A percentile compares a stretch with the other conserved stretches of the same genome.
phyloP scores from a whole-genome alignment of 2,888 invertebrate species.

The Agrochola litura region DNA sequence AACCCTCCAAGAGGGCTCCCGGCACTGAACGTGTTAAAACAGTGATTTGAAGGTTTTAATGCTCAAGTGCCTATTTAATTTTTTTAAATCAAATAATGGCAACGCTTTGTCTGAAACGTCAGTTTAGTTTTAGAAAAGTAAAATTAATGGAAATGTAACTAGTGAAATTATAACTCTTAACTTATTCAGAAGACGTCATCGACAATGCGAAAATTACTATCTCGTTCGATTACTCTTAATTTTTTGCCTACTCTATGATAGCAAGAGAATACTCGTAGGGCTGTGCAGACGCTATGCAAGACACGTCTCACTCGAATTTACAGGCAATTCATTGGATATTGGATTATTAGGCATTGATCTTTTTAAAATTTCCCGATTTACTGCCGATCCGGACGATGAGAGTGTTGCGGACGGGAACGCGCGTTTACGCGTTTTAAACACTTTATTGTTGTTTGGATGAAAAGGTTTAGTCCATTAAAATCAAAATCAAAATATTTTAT shows the following conservation, averaged over 20 bases:
- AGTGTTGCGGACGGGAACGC: constrained; percentile 18
- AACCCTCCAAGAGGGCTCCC: too few species aligned
- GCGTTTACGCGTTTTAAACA: neutral
- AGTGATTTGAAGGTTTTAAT: neutral
- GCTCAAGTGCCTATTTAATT: too few species aligned
- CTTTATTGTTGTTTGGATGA: neutral
- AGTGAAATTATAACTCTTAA: neutral
- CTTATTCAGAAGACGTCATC: neutral
- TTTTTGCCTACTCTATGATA: constrained; percentile 22
- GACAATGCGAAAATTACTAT: neutral
- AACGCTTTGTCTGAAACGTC: neutral
- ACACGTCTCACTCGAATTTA: constrained; percentile 87
- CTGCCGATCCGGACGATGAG: constrained; percentile 31
- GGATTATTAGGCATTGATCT: constrained; percentile 90
- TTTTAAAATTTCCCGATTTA: constrained; percentile 80
- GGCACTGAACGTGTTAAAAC: too few species aligned
- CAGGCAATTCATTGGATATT: constrained; percentile 89
- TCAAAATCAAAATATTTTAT: too few species aligned
- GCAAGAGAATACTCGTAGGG: constrained; percentile 35
- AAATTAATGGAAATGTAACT: neutral
- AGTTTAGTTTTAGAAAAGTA: neutral
- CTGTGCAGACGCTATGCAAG: constrained; percentile 67
- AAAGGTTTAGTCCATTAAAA: too few species aligned
- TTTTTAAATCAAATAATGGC: neutral
- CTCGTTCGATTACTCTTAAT: constrained; percentile 9